A percentile compares a stretch with the other conserved stretches of the same genome.
Conservation (phyloP, 64 coral and sea anemone genomes). For the Stichodactyla helianthus region DNA sequence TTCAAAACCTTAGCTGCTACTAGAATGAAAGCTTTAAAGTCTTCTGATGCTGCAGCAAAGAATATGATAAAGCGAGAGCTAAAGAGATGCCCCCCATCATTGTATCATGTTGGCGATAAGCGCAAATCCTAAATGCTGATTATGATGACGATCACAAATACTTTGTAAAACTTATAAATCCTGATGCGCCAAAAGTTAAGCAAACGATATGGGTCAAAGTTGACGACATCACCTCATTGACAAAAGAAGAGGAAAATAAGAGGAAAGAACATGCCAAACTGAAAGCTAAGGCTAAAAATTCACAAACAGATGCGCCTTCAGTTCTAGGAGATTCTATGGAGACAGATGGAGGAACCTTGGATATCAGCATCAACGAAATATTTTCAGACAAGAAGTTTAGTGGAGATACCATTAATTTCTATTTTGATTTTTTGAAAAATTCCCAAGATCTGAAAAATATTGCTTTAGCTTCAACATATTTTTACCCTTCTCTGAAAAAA, state of each 20-base stretch:
- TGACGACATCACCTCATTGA: conserved; percentile 27
- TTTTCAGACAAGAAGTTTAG: neutral
- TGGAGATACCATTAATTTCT: neutral
- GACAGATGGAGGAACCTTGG: neutral
- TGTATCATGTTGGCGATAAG: neutral
- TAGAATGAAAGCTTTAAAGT: neutral
- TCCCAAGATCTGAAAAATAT: neutral
- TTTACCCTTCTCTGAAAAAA: neutral
- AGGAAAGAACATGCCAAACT: neutral
- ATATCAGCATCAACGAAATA: neutral
- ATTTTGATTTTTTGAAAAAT: neutral
- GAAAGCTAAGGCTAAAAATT: neutral
- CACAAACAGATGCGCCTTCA: too few species aligned
- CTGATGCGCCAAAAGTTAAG: neutral
- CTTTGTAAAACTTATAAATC: too few species aligned
- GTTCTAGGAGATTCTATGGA: neutral
- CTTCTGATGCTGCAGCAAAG: neutral
- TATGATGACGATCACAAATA: neutral
- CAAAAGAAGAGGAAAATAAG: conserved; percentile 7
- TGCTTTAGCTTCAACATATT: neutral
- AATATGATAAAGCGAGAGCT: neutral
- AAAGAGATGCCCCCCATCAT: too few species aligned
- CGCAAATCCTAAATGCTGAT: neutral
- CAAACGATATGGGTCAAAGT: conserved; percentile 27
- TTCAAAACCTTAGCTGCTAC: neutral